phyloP scores from a whole-genome alignment of 1,140 invertebrate species.

The Phymorhynchus buccinoides region DNA sequence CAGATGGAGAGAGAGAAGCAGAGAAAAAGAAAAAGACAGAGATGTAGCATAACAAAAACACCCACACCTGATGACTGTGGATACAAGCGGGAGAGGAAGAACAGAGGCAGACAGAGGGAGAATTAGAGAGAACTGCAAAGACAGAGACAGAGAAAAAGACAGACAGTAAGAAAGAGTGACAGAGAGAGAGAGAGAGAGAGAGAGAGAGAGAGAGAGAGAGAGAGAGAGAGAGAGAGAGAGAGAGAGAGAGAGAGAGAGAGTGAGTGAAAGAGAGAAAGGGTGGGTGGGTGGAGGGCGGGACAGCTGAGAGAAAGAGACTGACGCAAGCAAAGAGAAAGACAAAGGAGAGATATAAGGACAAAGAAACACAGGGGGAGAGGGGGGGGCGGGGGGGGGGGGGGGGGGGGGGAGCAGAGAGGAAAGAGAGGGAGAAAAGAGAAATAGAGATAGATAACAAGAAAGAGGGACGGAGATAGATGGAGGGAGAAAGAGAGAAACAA shows the following conservation, averaged over 20 bases:
- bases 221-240: neutral
- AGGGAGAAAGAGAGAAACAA: too few relatives aligned
- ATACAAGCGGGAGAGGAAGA: neutral
- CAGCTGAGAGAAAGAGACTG: neutral
- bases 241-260: neutral
- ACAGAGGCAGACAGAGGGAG: neutral
- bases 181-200: slow-evolving; percentile 5
- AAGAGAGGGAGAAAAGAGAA: too few relatives aligned
- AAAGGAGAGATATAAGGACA: too few relatives aligned
- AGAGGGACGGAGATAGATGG: too few relatives aligned
- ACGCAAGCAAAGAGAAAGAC: neutral
- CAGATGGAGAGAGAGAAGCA: too few relatives aligned
- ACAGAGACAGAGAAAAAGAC: neutral
- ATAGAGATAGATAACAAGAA: too few relatives aligned
- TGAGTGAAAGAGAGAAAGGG: neutral
- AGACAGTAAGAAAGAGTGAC: neutral
- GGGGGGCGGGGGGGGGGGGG: too few relatives aligned
- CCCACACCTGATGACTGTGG: neutral
- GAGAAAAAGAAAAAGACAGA: slow-evolving; percentile 8
- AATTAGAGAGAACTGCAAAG: neutral
- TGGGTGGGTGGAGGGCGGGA: neutral
- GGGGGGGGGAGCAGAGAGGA: too few relatives aligned
- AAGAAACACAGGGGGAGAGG: too few relatives aligned
- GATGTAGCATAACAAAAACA: neutral
- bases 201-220: neutral